phyloP scores from a whole-genome alignment of 2,113 vertebrate species.

The Psilopsiagon aurifrons region DNA sequence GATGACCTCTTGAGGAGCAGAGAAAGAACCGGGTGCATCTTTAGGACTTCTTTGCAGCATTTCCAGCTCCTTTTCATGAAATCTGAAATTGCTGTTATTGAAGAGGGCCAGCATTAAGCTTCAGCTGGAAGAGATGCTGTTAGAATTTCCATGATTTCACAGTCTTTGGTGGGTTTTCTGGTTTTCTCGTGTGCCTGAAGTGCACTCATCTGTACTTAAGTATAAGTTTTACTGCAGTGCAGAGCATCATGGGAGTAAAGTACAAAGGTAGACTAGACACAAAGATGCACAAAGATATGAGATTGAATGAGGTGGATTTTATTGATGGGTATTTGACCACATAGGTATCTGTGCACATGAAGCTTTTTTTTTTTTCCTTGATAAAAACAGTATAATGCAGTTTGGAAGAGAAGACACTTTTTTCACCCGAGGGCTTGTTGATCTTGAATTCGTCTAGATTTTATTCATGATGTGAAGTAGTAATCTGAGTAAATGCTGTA shows the following conservation, averaged over 20 bases:
- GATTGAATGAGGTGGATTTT: background rate
- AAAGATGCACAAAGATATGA: background rate
- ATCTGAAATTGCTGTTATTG: background rate
- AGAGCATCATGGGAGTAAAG: background rate
- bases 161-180: background rate
- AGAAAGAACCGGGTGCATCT: background rate
- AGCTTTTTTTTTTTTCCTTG: background rate
- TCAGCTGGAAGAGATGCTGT: background rate
- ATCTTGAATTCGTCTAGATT: background rate
- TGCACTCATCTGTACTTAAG: background rate
- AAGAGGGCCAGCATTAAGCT: background rate
- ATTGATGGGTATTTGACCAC: background rate
- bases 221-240: background rate
- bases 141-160: background rate
- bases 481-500: slow-evolving; percentile 31
- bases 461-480: background rate
- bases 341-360: background rate
- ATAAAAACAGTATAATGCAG: background rate
- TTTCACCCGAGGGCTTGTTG: background rate
- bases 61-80: background rate
- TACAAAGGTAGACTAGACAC: background rate
- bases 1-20: background rate
- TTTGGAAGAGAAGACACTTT: background rate
- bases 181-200: background rate
- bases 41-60: background rate